Conservation (phyloP, 2,113 vertebrate genomes). For the Xiphorhynchus elegans region DNA sequence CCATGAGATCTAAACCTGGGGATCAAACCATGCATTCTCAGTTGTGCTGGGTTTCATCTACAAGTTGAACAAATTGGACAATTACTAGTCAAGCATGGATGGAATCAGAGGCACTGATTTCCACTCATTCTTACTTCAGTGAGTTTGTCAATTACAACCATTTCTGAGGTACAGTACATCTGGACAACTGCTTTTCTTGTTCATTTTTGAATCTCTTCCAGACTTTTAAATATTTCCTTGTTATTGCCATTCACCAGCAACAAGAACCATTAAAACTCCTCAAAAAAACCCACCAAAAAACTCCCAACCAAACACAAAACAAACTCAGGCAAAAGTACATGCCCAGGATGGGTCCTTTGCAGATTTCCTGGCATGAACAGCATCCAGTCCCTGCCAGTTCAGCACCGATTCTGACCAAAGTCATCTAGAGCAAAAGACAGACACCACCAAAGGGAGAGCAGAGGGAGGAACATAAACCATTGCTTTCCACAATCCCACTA, state of each 20-base stretch:
- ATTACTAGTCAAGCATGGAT: neutral
- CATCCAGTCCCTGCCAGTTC: neutral
- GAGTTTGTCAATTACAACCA: neutral
- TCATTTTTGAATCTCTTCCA: constrained; percentile 11
- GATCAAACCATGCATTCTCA: neutral
- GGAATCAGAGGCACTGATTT: neutral
- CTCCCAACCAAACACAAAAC: neutral
- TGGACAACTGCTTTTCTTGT: neutral
- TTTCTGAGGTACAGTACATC: neutral
- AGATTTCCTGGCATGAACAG: neutral
- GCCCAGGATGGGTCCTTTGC: neutral
- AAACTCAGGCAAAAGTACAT: neutral
- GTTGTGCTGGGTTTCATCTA: neutral
- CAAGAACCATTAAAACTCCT: neutral
- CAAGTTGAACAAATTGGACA: neutral
- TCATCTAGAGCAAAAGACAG: neutral
- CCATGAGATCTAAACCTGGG: neutral
- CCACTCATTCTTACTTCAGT: neutral
- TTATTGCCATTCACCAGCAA: neutral
- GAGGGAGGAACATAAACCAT: neutral
- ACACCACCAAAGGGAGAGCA: neutral
- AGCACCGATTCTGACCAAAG: neutral
- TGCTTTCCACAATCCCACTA: neutral
- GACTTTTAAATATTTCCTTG: neutral
- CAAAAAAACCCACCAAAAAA: neutral